These are phyloP conservation scores for Dexiosoma caninum DNA, from an alignment of 2,888 invertebrate genomes.

Conservation along the genomic window DNA sequence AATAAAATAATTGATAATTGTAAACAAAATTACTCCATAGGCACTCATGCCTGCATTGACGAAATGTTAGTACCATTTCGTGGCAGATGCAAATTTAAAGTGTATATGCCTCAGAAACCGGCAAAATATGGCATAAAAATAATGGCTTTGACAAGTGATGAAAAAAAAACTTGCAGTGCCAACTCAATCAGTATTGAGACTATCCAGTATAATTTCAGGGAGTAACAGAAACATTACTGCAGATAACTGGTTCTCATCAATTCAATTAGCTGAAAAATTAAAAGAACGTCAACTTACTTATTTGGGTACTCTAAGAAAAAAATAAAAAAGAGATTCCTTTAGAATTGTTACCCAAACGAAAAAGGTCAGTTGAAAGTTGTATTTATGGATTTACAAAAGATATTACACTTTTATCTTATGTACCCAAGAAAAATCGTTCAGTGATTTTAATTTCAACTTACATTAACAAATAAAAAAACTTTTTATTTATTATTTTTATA, in stretches of 20 bases:
- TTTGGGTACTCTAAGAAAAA: background rate
- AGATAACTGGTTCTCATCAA: conserved; percentile 58
- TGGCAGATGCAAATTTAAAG: conserved; percentile 60
- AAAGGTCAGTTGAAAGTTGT: conserved; percentile 9
- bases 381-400: conserved; percentile 49
- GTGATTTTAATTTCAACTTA: conserved; percentile 31
- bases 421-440: background rate
- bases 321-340: conserved; percentile 42
- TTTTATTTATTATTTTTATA: too few relatives aligned
- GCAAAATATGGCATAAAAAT: conserved; percentile 31
- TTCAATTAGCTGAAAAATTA: conserved; percentile 24
- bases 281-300: too few relatives aligned
- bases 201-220: too few relatives aligned
- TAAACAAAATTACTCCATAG: conserved; percentile 37
- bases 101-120: conserved; percentile 59
- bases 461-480: too few relatives aligned
- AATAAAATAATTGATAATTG: conserved; percentile 41
- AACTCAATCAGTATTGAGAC: too few relatives aligned
- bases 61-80: conserved; percentile 62
- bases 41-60: conserved; percentile 55
- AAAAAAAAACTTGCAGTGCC: too few relatives aligned
- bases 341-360: conserved; percentile 41
- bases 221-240: conserved; percentile 60
- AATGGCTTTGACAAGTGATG: background rate
- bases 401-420: conserved; percentile 41